These are phyloP conservation scores for Emys orbicularis DNA, from an alignment of 2,797 vertebrate species.

Conservation along the genomic window DNA sequence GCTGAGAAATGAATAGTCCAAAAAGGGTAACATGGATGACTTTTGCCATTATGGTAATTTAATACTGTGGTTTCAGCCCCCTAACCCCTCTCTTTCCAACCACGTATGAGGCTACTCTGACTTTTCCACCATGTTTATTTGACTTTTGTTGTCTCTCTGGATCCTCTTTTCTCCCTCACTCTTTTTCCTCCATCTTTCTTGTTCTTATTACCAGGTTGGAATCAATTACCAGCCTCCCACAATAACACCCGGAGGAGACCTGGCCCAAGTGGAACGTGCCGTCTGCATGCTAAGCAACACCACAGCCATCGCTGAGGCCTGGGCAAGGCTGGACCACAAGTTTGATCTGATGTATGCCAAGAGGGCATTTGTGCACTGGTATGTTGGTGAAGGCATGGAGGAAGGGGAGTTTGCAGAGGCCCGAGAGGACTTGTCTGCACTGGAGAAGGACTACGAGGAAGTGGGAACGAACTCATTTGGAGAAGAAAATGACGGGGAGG, in stretches of 20 bases:
- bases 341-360: conserved; percentile 98
- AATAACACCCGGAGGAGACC: conserved; percentile 91
- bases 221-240: conserved; percentile 97
- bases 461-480: conserved; percentile 85
- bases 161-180: neutral
- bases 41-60: neutral
- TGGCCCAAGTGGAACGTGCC: conserved; percentile 92
- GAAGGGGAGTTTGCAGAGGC: conserved; percentile 93
- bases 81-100: neutral
- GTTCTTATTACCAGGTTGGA: conserved; percentile 86
- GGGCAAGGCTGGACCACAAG: conserved; percentile 95
- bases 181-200: neutral
- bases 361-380: conserved; percentile 97
- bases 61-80: neutral
- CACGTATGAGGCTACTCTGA: neutral
- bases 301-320: conserved; percentile 94
- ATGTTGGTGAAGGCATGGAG: conserved; percentile 97
- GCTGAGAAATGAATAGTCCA: neutral
- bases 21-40: neutral
- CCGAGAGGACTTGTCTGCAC: conserved; percentile 91
- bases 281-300: conserved; percentile 98
- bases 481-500: conserved; percentile 72
- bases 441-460: conserved; percentile 96
- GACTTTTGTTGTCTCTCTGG: neutral
- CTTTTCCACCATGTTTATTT: neutral